phyloP scores from a whole-genome alignment of 2,888 invertebrate genomes.

The Drosophila ochracea region DNA sequence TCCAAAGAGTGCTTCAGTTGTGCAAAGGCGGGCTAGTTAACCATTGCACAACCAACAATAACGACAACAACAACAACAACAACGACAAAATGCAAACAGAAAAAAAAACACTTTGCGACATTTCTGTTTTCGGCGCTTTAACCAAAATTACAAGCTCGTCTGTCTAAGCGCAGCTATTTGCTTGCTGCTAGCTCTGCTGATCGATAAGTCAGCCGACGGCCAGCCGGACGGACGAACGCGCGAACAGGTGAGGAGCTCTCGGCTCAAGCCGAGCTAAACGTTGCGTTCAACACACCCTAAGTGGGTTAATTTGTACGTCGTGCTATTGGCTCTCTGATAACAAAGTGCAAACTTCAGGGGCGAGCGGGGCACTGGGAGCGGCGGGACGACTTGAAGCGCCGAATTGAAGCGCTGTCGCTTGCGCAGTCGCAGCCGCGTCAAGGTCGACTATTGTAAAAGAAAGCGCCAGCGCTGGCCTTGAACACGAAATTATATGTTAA shows the following conservation, averaged over 20 bases:
- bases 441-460: constrained; percentile 82
- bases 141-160: constrained; percentile 52
- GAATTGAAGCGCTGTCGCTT: constrained; percentile 57
- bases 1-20: constrained; percentile 50
- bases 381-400: not conserved
- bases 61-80: constrained; percentile 50
- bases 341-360: constrained; percentile 51
- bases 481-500: constrained; percentile 72
- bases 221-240: constrained; percentile 19
- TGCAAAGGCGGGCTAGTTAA: constrained; percentile 59
- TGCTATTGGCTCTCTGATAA: constrained; percentile 50
- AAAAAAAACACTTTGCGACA: constrained; percentile 70
- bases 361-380: not conserved
- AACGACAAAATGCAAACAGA: constrained; percentile 17
- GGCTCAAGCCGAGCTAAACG: constrained; percentile 10
- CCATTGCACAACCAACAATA: constrained; percentile 65
- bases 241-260: constrained; percentile 44
- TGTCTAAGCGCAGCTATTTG: constrained; percentile 66
- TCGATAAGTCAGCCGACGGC: constrained; percentile 56
- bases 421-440: constrained; percentile 75
- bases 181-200: constrained; percentile 50
- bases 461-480: constrained; percentile 78
- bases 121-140: constrained; percentile 59
- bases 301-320: constrained; percentile 67
- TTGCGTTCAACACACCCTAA: constrained; percentile 78